A percentile compares a stretch with the other conserved stretches of the same genome.
Conservation (phyloP, 1,140 invertebrate species). For the Protaetia brevitarsis region DNA sequence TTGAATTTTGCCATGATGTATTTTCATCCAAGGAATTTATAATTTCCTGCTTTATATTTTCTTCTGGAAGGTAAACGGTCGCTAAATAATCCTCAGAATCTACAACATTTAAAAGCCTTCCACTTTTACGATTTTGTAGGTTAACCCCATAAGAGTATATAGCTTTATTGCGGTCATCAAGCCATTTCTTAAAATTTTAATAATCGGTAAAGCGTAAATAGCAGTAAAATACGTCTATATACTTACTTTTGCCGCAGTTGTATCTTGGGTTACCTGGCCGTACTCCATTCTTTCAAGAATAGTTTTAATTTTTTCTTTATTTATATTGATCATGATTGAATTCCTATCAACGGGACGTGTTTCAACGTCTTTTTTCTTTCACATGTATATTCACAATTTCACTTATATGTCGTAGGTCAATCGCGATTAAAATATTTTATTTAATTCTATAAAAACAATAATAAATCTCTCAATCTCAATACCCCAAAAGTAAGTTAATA, state of each 20-base stretch:
- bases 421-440: too few relatives aligned
- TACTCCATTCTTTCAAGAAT: conserved; percentile 38
- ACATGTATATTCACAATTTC: too few relatives aligned
- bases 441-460: too few relatives aligned
- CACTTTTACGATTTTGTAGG: background rate
- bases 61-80: background rate
- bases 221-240: background rate
- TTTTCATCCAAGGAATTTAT: background rate
- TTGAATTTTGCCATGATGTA: background rate
- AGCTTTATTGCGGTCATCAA: conserved; percentile 7
- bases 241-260: conserved; percentile 33
- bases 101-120: background rate
- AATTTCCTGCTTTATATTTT: background rate
- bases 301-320: conserved; percentile 23
- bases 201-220: background rate
- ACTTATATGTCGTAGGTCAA: too few relatives aligned
- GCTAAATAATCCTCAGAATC: background rate
- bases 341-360: too few relatives aligned
- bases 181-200: conserved; percentile 32
- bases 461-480: too few relatives aligned
- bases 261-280: conserved; percentile 30
- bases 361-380: too few relatives aligned
- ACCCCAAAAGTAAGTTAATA: too few relatives aligned
- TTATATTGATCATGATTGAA: too few relatives aligned
- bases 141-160: background rate